A percentile compares a stretch with the other conserved stretches of the same genome.
These are phyloP conservation scores for Cataglyphis rosenhaueri DNA, from an alignment of 2,888 invertebrate genomes.

Conservation along the genomic window DNA sequence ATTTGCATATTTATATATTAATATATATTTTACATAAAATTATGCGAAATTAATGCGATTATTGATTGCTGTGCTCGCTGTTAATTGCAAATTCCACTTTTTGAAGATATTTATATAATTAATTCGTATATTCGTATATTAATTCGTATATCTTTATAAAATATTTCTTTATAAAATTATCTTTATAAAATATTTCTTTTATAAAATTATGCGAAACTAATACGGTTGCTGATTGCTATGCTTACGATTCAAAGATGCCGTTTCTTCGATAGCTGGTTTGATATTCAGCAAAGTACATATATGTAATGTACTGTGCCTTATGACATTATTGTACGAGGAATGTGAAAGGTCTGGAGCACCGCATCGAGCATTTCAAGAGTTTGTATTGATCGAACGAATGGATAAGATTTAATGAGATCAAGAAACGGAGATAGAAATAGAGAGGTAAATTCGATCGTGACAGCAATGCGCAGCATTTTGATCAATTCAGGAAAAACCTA, in stretches of 20 bases:
- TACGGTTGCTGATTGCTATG: slow-evolving; percentile 1
- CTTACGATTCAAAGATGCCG: slow-evolving; percentile 46
- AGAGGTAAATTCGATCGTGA: slow-evolving; percentile 1
- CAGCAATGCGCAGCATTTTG: slow-evolving; percentile 11
- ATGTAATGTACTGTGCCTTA: slow-evolving; percentile 55
- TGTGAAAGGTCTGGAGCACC: slow-evolving; percentile 73
- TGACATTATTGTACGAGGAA: slow-evolving; percentile 67
- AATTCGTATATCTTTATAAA: background rate
- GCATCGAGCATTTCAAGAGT: slow-evolving; percentile 49
- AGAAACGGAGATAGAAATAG: slow-evolving; percentile 17
- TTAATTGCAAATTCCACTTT: background rate
- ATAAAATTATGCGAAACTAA: background rate
- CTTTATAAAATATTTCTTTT: background rate
- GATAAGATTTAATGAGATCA: slow-evolving; percentile 54
- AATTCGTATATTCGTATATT: background rate
- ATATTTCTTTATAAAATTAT: background rate
- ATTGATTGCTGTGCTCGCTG: background rate
- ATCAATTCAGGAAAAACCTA: slow-evolving; percentile 18
- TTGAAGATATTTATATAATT: background rate
- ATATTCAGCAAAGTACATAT: slow-evolving; percentile 50
- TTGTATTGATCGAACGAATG: slow-evolving; percentile 41
- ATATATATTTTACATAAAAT: background rate
- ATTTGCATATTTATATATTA: background rate
- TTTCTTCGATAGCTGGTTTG: slow-evolving; percentile 51
- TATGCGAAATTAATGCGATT: background rate